Evolutionary conservation across 2,113 vertebrate species (phyloP).

Genomic region (Ciconia maguari): DNA sequence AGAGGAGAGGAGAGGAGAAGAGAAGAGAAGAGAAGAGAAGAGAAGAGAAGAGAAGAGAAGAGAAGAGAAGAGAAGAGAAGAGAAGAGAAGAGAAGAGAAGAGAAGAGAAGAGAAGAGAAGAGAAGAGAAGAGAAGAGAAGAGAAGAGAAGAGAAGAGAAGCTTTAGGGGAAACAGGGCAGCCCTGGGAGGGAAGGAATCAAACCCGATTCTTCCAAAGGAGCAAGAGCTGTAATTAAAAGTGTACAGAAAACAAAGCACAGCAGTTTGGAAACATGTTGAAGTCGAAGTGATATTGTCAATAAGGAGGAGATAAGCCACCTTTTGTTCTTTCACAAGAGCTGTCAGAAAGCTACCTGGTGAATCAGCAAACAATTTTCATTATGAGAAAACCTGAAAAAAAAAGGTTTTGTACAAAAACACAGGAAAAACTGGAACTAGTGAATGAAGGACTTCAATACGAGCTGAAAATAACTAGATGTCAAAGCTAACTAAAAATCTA

Average conservation of each 20-base stretch:
- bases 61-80: not conserved
- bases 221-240: not conserved
- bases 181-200: not conserved
- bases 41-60: not conserved
- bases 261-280: not conserved
- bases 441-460: not conserved
- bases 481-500: not conserved
- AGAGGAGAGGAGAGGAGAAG: no score
- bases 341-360: not conserved
- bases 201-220: not conserved
- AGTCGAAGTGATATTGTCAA: not conserved
- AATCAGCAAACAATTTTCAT: not conserved
- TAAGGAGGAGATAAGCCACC: not conserved
- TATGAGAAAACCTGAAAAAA: not conserved
- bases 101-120: not conserved
- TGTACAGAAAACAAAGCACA: not conserved
- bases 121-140: not conserved
- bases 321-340: constrained; percentile 1
- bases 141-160: not conserved
- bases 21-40: no score
- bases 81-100: not conserved
- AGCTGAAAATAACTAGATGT: not conserved
- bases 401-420: not conserved
- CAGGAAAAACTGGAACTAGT: not conserved
- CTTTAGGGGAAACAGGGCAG: not conserved